Conservation (phyloP, 37 sponge, comb jelly and placozoan species). For the Cladorhizidae sp. region DNA sequence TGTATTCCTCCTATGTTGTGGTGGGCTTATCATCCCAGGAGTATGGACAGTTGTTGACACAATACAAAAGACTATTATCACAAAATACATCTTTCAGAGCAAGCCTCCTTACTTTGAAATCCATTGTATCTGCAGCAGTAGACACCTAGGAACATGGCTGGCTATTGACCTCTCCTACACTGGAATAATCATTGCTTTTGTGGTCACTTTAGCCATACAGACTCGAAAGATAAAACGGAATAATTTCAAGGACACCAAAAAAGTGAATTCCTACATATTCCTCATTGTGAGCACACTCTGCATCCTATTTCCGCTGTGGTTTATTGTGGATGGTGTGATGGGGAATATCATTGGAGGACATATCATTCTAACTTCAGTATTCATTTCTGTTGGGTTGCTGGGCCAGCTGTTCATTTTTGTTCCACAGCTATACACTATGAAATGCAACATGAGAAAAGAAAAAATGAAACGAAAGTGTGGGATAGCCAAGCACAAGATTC, state of each 20-base stretch:
- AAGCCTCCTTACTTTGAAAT: conserved; percentile 19
- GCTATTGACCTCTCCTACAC: neutral
- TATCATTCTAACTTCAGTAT: neutral
- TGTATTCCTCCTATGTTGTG: neutral
- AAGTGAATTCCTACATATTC: conserved; percentile 27
- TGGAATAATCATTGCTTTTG: neutral
- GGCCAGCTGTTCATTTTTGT: conserved; percentile 2
- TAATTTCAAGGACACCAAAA: conserved; percentile 57
- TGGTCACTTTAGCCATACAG: conserved; percentile 29
- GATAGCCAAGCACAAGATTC: too few relatives aligned
- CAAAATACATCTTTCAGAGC: neutral
- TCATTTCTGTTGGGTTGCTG: neutral
- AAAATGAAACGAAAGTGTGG: too few relatives aligned
- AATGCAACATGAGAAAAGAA: neutral
- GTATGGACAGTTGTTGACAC: conserved; percentile 13
- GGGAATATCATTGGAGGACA: neutral
- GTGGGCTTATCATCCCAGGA: neutral
- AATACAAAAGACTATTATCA: too few relatives aligned
- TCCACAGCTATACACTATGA: neutral
- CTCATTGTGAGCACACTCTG: neutral
- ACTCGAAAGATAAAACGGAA: conserved; percentile 28
- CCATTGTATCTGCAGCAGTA: neutral
- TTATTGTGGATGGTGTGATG: neutral
- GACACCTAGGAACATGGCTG: neutral
- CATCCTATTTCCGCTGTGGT: conserved; percentile 3